Base-by-base conservation (phyloP, 2,888 invertebrate genomes). In the Euplagia quadripunctaria region DNA sequence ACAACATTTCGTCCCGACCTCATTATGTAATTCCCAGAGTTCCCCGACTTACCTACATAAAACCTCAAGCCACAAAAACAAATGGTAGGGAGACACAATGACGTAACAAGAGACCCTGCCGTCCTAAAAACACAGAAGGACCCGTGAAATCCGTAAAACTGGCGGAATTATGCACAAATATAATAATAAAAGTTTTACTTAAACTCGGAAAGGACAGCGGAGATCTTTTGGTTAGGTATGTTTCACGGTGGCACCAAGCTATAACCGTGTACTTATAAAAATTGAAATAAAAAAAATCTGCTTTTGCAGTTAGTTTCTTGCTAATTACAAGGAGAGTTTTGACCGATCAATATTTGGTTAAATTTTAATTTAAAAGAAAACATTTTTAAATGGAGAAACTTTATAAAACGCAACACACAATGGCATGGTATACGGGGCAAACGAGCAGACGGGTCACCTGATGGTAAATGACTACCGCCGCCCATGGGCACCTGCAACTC, bases 81-180 rank as follows among this genome's bases (percentile, higher is more conserved):
- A 70, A 63, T 63, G 69, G 64, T 12, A 42, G n/a, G 51, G 64
- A 51, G 20, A 61, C 63, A 61, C 41, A 17, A 41, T 31, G 46
- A 8, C 46, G 46, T 69, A 68, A 69, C 58, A 46, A 61, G 49
- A 61, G 52, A n/a, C 31, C 68, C 52, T 49, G 20, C 20, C 41
- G 64, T 79, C 84, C 80, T 78, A 82, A 76, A 71, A 75, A 75
- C 68, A 83, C 75, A 84, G 73, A 74, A 66, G 65, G 51, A 65
- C 41, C 64, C 42, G 43, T 46, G 63, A 61, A 71, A 63, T 69
- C n/a, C 65, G 71, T 68, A 71, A 74, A 70, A 73, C 69, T 73
- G 69, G n/a, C 71, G 43, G 68, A 77, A 78, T 84, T 82, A 80
- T 84, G 80, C 69, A 73, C 68, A 84, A 80, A 79, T 72, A 77